Evolutionary conservation across 2,888 invertebrate species (phyloP), one percentile per base, ranked within the genome.

Genomic region (Epirrhoe alternata): DNA sequence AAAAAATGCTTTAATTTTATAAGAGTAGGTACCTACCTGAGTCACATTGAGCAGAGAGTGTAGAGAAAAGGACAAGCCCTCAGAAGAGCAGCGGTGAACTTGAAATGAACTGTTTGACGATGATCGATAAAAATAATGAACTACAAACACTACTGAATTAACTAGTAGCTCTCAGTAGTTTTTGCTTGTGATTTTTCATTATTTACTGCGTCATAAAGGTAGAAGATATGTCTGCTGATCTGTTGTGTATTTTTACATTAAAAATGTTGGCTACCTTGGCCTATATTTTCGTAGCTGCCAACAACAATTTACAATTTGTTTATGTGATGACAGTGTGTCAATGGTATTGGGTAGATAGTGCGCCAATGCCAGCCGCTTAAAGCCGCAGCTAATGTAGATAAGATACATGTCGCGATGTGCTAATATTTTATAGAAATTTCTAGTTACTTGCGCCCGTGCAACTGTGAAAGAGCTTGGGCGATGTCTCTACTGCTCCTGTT

Each of bases 301-400:
- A 66, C 69, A 52, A 68, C 68, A 65, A 52, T 69, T 69, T 69
- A 69, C 66, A 72, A 74, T 74, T 72, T 74, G 74, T 74, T 74
- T 69, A 68, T 72, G 68, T 66, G 74, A 67, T 69, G 72, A 67
- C 70, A 68, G 62, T 65, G 68, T 59, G 69, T 64, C 72, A 70
- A 66, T 72, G 71, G 42, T 66, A 64, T 67, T 67, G 67, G 60
- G 73, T 72, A 74, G 74, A 74, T 75, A 75, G 65, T 72, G 67
- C 69, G 70, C 74, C 77, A 76, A 74, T 76, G 75, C 74, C 74
- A 72, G 61, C 56, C 64, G 60, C 42, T 56, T 63, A 60, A 67
- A 55, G 56, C 62, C 63, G 67, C 56, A 55, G 45, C 60, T 66
- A 58, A 59, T 47, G 33, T 52, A 50, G 67, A 68, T 68, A 61